Evolutionary conservation across 2,888 invertebrate genomes (phyloP).

Genomic region (Cosmia pyralina): DNA sequence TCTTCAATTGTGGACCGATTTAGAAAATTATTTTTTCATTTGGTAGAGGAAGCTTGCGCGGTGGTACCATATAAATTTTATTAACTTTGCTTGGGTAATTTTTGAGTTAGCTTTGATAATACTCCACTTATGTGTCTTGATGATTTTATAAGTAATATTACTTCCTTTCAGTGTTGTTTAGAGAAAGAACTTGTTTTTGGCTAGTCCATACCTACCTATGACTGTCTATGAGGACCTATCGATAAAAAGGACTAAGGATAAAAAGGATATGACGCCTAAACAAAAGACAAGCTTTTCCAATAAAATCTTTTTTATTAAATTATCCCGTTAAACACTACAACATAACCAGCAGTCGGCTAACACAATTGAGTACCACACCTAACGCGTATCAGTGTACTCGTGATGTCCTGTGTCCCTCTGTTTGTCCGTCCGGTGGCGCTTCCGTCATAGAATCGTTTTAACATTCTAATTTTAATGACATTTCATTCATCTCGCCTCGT

Average conservation of each 20-base stretch:
- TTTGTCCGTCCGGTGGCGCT: conserved; percentile 51
- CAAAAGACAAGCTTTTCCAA: neutral
- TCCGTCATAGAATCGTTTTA: conserved; percentile 51
- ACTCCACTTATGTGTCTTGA: no score
- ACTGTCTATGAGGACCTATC: no score
- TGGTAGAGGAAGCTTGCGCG: no score
- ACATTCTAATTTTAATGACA: conserved; percentile 45
- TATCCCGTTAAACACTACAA: conserved; percentile 9
- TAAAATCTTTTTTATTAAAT: neutral
- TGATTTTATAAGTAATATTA: no score
- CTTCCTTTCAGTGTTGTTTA: no score
- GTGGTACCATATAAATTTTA: no score
- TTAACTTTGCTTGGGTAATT: no score
- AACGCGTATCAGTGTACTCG: conserved; percentile 66
- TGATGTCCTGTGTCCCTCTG: conserved; percentile 67
- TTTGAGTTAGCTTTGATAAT: no score
- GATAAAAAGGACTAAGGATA: neutral
- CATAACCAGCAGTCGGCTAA: conserved; percentile 10
- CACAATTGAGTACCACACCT: conserved; percentile 49
- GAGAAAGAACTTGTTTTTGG: no score
- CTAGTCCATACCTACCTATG: no score
- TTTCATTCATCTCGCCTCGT: conserved; percentile 27
- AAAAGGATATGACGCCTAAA: neutral
- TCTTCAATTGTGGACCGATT: no score
- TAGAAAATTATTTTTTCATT: no score